These are phyloP conservation scores for Venustoraphidia nigricollis DNA, from an alignment of 2,888 invertebrate species.

Conservation along the genomic window DNA sequence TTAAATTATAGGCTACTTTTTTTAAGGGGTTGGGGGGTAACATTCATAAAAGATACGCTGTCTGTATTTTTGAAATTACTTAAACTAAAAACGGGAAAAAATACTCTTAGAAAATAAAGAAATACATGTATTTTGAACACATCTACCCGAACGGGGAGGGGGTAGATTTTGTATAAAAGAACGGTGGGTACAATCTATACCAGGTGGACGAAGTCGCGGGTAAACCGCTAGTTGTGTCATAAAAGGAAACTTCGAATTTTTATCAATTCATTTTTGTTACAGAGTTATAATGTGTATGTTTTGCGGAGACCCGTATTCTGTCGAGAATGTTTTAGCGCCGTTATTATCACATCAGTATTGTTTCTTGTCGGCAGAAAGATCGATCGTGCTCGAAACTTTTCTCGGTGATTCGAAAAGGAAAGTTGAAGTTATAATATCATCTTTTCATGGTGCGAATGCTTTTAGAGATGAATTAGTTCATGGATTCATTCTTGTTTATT, in stretches of 20 bases:
- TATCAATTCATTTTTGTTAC: slow-evolving; percentile 17
- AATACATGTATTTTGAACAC: no score
- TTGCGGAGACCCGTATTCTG: slow-evolving; percentile 86
- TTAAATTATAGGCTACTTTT: no score
- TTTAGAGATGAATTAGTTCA: slow-evolving; percentile 86
- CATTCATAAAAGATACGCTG: no score
- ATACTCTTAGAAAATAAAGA: no score
- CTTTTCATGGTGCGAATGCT: slow-evolving; percentile 87
- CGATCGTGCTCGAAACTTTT: slow-evolving; percentile 82
- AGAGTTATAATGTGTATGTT: slow-evolving; percentile 92
- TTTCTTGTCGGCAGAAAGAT: slow-evolving; percentile 70
- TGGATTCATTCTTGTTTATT: slow-evolving; percentile 89
- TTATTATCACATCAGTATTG: slow-evolving; percentile 76
- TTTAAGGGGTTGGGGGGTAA: no score
- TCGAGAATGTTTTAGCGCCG: slow-evolving; percentile 79
- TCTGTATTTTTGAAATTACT: no score
- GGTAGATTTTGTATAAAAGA: no score
- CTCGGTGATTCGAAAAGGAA: slow-evolving; percentile 80
- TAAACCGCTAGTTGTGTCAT: neutral
- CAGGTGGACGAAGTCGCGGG: no score
- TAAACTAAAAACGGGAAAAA: no score
- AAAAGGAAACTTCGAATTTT: no score
- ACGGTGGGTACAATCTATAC: no score
- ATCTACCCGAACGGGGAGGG: no score
- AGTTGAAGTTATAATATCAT: slow-evolving; percentile 80